Base-by-base conservation (phyloP, 2,888 invertebrate species). In the Hypolimnas misippus region DNA sequence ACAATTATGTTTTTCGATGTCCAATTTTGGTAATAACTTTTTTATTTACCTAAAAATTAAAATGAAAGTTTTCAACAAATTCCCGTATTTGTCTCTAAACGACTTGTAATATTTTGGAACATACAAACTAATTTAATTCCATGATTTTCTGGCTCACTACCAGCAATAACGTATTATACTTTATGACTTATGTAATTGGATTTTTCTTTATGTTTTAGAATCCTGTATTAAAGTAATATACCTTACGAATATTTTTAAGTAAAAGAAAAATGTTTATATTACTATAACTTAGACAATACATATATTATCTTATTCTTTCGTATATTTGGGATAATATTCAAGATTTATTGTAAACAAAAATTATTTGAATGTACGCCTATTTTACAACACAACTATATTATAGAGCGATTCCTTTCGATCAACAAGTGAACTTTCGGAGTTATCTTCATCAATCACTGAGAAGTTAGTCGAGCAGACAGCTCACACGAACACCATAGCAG, bases 351-450 rank as follows among this genome's bases (percentile, higher is more conserved):
- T 6, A 40, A 16, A 14, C 5, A 14, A 14, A n/a, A 40, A 16
- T 4, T 14, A n/a, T 14, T 40, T 40, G 2, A 21, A 6, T 4
- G 10, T 6, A 19, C 6, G 19, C n/a, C n/a, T 8, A 46, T 12
- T 46, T 46, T 12, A 19, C 19, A 12, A 46, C 14, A n/a, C 14
- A 14, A 19, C 19, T 14, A 10, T 46, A 19, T 12, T 19, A 19
- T 12, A 19, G 3, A 19, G 5, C n/a, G n/a, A 21, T 25, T 55
- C 38, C 21, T 54, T 60, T 59, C 59, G 70, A 72, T 83, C 81
- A 82, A 84, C 83, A 84, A 82, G 83, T 84, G 76, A 64, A 71
- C 68, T 66, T 68, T 65, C 66, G 60, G 56, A 65, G 71, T 73
- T 75, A 78, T 76, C 77, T 76, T 79, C 77, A 73, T 70, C 67